Evolutionary conservation across 2,797 vertebrate species (phyloP).

Genomic region (Ctenosaura bakeri): DNA sequence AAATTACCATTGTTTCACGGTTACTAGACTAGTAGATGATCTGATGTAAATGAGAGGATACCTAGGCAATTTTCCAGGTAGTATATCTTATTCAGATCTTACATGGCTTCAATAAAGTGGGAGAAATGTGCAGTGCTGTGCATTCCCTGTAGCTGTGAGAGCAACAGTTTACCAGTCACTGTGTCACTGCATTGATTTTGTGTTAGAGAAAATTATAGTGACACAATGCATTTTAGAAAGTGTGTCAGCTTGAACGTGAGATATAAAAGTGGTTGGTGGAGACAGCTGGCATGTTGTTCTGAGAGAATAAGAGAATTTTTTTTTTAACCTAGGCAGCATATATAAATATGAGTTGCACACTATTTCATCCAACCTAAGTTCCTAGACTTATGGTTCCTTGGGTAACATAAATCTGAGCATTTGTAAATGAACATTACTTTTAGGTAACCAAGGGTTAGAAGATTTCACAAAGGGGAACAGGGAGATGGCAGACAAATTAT

Average conservation of each 20-base stretch:
- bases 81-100: background rate
- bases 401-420: no score
- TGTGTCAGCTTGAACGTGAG: background rate
- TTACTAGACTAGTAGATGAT: slow-evolving; percentile 34
- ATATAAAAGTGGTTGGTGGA: slow-evolving; percentile 3
- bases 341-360: background rate
- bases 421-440: background rate
- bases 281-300: background rate
- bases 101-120: background rate
- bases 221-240: background rate
- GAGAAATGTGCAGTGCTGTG: background rate
- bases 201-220: slow-evolving; percentile 11
- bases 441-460: background rate
- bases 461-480: background rate
- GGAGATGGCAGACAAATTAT: background rate
- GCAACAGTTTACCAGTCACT: background rate
- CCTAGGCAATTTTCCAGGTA: slow-evolving; percentile 20
- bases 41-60: slow-evolving; percentile 8
- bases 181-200: background rate
- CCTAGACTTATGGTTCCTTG: background rate
- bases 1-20: slow-evolving; percentile 1
- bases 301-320: background rate
- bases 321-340: background rate
- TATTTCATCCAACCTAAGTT: background rate
- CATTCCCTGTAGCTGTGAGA: background rate